Conservation (phyloP, 2,113 vertebrate species). For the Eretmochelys imbricata region DNA sequence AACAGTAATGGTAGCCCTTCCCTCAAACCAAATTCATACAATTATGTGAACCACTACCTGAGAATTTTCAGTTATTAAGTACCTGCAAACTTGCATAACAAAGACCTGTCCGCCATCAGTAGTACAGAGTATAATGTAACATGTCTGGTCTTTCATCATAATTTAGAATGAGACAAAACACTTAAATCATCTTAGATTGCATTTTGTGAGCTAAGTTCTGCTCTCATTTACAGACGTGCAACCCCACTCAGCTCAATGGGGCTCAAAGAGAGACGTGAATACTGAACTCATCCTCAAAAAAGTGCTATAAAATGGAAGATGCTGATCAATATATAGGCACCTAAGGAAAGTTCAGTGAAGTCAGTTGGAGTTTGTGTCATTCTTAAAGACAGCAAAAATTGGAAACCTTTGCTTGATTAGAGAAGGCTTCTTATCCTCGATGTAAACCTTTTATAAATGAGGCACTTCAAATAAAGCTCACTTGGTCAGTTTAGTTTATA, state of each 20-base stretch:
- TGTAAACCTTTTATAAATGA: not conserved
- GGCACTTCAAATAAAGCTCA: not conserved
- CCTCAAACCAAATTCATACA: conserved; percentile 16
- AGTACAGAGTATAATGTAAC: not conserved
- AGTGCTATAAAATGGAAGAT: not conserved
- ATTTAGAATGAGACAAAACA: not conserved
- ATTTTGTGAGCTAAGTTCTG: not conserved
- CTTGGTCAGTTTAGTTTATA: not conserved
- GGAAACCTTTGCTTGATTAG: not conserved
- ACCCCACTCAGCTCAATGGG: not conserved
- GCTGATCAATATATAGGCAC: not conserved
- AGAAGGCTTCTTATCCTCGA: fast-evolving
- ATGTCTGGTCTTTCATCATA: not conserved
- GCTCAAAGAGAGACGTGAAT: not conserved
- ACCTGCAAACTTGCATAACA: fast-evolving
- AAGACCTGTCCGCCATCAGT: not conserved
- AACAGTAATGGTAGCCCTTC: not conserved
- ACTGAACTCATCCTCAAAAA: not conserved
- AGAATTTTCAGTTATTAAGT: not conserved
- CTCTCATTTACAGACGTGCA: not conserved
- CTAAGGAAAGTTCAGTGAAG: not conserved
- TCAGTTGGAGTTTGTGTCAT: not conserved
- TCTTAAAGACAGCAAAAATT: not conserved
- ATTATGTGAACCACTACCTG: not conserved
- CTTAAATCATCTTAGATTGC: fast-evolving